Conservation (phyloP, 2,797 vertebrate genomes). For the Acrocephalus scirpaceus region DNA sequence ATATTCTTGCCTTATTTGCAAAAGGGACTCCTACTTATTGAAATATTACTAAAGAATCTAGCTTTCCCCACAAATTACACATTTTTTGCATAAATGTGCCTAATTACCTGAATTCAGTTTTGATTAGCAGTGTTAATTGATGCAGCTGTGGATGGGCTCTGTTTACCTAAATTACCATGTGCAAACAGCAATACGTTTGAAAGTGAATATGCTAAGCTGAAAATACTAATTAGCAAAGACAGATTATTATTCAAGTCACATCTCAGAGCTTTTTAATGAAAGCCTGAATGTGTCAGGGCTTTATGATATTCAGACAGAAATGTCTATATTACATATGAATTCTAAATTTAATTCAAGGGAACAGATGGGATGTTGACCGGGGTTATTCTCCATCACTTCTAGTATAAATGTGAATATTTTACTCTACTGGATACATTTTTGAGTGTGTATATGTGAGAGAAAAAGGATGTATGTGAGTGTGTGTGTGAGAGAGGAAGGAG, state of each 20-base stretch:
- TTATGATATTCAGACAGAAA: constrained; percentile 82
- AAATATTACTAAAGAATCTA: constrained; percentile 80
- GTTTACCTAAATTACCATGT: constrained; percentile 89
- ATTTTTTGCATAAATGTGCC: constrained; percentile 86
- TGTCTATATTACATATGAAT: constrained; percentile 84
- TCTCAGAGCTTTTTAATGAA: constrained; percentile 82
- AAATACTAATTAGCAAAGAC: constrained; percentile 87
- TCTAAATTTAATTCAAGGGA: constrained; percentile 82
- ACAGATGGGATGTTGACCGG: constrained; percentile 78
- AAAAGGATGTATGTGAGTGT: neutral
- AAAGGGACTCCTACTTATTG: constrained; percentile 75
- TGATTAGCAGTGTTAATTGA: constrained; percentile 89
- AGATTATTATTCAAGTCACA: constrained; percentile 87
- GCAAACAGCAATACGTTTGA: constrained; percentile 86
- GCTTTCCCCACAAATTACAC: constrained; percentile 79
- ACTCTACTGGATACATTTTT: constrained; percentile 54
- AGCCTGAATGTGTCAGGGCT: constrained; percentile 80
- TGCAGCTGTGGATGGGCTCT: constrained; percentile 86
- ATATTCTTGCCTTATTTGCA: constrained; percentile 72
- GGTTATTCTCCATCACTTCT: constrained; percentile 68
- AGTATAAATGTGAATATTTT: constrained; percentile 77
- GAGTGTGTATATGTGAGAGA: neutral
- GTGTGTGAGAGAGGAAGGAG: neutral
- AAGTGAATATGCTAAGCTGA: constrained; percentile 85
- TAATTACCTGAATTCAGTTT: constrained; percentile 89